Evolutionary conservation across 2,113 vertebrate species (phyloP), one percentile per base, ranked within the genome.

Genomic region (Propithecus coquereli): DNA sequence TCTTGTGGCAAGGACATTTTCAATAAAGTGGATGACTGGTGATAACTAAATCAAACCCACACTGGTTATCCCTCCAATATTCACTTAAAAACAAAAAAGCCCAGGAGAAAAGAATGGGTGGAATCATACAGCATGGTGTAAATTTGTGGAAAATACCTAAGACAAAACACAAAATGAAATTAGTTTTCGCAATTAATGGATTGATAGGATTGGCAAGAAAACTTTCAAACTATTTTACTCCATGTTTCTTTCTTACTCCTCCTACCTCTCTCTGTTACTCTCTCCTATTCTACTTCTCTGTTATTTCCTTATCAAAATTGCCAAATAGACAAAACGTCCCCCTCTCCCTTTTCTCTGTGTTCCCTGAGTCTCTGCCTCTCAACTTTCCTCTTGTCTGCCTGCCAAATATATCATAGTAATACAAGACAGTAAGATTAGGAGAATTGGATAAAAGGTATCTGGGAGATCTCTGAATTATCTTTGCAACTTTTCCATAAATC

Each of bases 271-370:
- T n/a, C n/a, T n/a, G n/a, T n/a, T n/a, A n/a, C n/a, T n/a, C n/a
- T n/a, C n/a, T n/a, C n/a, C n/a, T n/a, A n/a, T n/a, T 2, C 57
- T 50, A 14, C 5, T 47, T 61, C 50, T 86, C 9, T 70, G 0
- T 16, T 80, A 37, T 70, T 90, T 85, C 22, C 32, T n/a, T 87
- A 79, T 73, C 14, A 61, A 37, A 91, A 61, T n/a, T 45, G 3
- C 2, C 17, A 59, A 61, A 7, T 52, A 34, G 59, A 23, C 14
- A 43, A 10, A 13, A 1, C 2, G 50, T 17, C 0, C 3, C 2
- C 11, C n/a, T 80, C 0, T 59, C 34, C 8, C 4, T 40, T 43
- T 27, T 86, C 4, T 87, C 45, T 50, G 0, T 34, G 6, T 17
- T 3, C 18, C 1, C 1, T 0, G 27, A 32, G 14, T 16, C 5